Base-by-base conservation (phyloP, 2,113 vertebrate genomes). In the Perca flavescens region DNA sequence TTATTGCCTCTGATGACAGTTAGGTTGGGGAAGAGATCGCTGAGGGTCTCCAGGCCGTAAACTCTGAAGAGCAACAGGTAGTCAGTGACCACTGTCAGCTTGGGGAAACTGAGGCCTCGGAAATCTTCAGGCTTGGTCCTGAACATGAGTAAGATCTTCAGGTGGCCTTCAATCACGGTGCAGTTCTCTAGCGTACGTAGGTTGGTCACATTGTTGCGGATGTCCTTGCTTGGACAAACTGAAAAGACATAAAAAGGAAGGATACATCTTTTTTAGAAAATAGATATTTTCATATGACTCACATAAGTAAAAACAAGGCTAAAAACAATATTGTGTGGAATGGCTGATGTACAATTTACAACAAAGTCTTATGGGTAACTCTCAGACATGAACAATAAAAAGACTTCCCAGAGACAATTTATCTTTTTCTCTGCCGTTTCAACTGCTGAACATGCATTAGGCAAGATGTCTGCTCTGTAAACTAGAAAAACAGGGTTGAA, bases 91-190 rank as follows among this genome's bases (percentile, higher is more conserved):
- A 99, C 96, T 0, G 92, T 95, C 69, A 99, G 95, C 53, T 96
- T 97, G 17, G 98, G 98, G 82, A 97, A 99, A 83, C 95, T 97
- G 92, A 99, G 93, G 70, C 96, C 97, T 0, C 95, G 95, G 95
- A 99, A 99, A 72, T 99, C 96, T 17, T 98, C 97, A 0, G 97
- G 94, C 88, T 95, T 97, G 69, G 96, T 98, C 86, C 93, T 96
- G 86, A 99, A 99, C 97, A 99, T 97, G 53, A 99, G 94, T 76
- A 99, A 79, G 77, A 99, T 99, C 91, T 99, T 98, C 79, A 99
- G 53, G 77, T 98, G 97, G 76, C 98, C 98, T 90, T 99, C 98
- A 0, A 99, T 98, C 80, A 99, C 96, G 0, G 98, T 99, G 94
- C 98, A 99, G 94, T 98, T 98, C 93, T 97, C 96, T 2, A 99